These are phyloP conservation scores for Andrena bucephala DNA, from an alignment of 2,888 invertebrate genomes.

Conservation along the genomic window DNA sequence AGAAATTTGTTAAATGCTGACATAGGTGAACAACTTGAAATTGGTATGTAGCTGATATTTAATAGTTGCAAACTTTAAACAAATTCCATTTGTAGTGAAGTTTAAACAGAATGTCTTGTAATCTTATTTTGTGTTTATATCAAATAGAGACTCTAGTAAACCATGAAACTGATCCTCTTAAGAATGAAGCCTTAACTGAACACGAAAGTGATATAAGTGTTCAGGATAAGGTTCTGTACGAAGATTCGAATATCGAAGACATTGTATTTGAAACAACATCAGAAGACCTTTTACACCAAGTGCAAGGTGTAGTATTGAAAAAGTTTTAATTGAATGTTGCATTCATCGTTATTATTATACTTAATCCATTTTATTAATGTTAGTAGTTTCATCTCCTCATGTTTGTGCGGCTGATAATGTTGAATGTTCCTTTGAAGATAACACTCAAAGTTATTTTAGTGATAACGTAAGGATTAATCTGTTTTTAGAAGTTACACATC, in stretches of 20 bases:
- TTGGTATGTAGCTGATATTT: slow-evolving; percentile 52
- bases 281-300: slow-evolving; percentile 8
- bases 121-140: slow-evolving; percentile 22
- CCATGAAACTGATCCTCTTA: slow-evolving; percentile 4
- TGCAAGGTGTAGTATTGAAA: slow-evolving; percentile 34
- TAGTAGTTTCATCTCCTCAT: slow-evolving; percentile 27
- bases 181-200: slow-evolving; percentile 51
- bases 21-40: slow-evolving; percentile 67
- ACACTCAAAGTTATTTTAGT: slow-evolving; percentile 11
- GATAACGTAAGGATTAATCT: slow-evolving; percentile 42
- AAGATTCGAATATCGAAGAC: slow-evolving; percentile 14
- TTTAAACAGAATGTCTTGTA: slow-evolving; percentile 11
- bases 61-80: not conserved
- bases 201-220: slow-evolving; percentile 45
- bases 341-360: not conserved
- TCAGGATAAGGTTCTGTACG: slow-evolving; percentile 42
- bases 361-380: not conserved
- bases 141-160: slow-evolving; percentile 10
- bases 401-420: slow-evolving; percentile 42
- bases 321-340: slow-evolving; percentile 2
- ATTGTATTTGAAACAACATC: slow-evolving; percentile 9
- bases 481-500: slow-evolving; percentile 1
- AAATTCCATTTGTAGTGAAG: not conserved
- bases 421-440: slow-evolving; percentile 37
- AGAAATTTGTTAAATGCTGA: slow-evolving; percentile 80